Base-by-base conservation (phyloP, 2,797 vertebrate genomes). In the Anas georgica region DNA sequence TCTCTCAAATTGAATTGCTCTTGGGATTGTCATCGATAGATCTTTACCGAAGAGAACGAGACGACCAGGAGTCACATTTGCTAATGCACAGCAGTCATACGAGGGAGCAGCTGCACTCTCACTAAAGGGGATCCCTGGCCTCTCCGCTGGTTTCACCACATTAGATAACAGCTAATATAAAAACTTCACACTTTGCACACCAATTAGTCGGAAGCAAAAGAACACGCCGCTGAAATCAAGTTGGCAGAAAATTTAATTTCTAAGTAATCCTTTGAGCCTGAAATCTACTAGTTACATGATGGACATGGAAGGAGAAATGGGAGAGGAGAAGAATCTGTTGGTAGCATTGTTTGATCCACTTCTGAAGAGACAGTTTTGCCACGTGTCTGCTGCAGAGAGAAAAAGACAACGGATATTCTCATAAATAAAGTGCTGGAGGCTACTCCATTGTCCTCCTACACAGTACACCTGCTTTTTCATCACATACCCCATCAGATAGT, bases 391-490 rank as follows among this genome's bases (percentile, higher is more conserved):
- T 84, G 45, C 23, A 63, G 41, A 74, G 69, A 90, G 76, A 79
- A 10, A 33, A 56, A 86, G 70, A 88, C 84, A 73, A 96, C 91
- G 64, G 73, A 81, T 59, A 17, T 80, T 83, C 58, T 96, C 50
- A 90, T 56, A 74, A 94, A 94, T 54, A 55, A 80, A 87, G 85
- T 64, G 70, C 88, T 79, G 94, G 78, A 86, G 63, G 87, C 78
- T 63, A 52, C 85, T 60, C 67, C 66, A 83, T 16, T 64, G 81
- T 90, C 83, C 83, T 95, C 94, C 82, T 94, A 74, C 82, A 58
- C n/a, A 5, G 43, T 73, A 86, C 74, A 94, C 67, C 76, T 94
- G 88, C 86, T 96, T 97, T 94, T 94, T 81, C 66, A 60, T 79
- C 75, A 81, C 63, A 41, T 12, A 81, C 26, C 37, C 50, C 54